phyloP scores from a whole-genome alignment of 2,888 invertebrate species.

The Troides aeacus region DNA sequence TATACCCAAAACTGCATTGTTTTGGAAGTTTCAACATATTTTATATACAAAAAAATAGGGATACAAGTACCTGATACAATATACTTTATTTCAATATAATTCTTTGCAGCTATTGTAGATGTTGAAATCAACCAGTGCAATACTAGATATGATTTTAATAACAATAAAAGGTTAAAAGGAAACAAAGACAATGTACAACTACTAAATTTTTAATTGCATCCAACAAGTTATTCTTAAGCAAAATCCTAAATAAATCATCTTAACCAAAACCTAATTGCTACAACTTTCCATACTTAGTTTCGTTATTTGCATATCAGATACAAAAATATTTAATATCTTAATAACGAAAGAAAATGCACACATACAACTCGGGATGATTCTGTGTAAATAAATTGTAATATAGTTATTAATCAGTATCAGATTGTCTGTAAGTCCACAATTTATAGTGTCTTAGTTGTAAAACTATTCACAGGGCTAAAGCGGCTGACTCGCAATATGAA shows the following conservation, averaged over 20 bases:
- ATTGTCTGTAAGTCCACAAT: conserved; percentile 57
- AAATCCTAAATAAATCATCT: conserved; percentile 65
- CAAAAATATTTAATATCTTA: conserved; percentile 73
- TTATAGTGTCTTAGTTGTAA: conserved; percentile 57
- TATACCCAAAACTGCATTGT: too few relatives aligned
- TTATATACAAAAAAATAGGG: too few relatives aligned
- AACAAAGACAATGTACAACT: conserved; percentile 52
- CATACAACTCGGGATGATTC: conserved; percentile 65
- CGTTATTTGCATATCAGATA: conserved; percentile 66
- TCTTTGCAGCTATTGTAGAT: too few relatives aligned
- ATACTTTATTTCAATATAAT: too few relatives aligned
- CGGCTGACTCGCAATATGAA: conserved; percentile 62
- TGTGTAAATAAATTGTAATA: conserved; percentile 59
- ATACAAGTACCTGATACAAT: too few relatives aligned
- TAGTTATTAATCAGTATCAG: conserved; percentile 47
- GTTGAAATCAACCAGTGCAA: too few relatives aligned
- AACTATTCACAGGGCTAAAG: conserved; percentile 69
- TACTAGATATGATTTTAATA: too few relatives aligned
- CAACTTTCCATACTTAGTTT: conserved; percentile 59
- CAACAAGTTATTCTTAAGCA: conserved; percentile 77
- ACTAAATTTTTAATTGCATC: conserved; percentile 75
- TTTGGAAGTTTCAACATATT: too few relatives aligned
- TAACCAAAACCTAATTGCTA: conserved; percentile 72
- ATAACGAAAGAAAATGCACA: conserved; percentile 73
- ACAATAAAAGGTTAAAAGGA: conserved; percentile 16